phyloP scores from a whole-genome alignment of 2,888 invertebrate genomes.

The Chaetogeoica ovagalla region DNA sequence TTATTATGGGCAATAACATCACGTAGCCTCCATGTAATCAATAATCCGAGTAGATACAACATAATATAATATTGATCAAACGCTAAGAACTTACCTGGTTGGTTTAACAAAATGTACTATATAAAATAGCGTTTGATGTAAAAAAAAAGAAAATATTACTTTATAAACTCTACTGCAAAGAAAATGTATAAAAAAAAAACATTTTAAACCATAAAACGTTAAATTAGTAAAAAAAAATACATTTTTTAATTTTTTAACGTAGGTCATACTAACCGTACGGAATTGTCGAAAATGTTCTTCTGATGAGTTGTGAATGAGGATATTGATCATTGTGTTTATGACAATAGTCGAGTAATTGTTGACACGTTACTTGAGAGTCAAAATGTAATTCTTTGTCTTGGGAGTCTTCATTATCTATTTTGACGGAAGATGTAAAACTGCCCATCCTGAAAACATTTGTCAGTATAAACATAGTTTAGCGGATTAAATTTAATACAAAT shows the following conservation, averaged over 20 bases:
- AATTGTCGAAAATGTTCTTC: conserved; percentile 38
- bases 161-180: no score
- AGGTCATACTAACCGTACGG: conserved; percentile 25
- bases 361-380: conserved; percentile 57
- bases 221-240: no score
- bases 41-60: neutral
- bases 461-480: conserved; percentile 42
- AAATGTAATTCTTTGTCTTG: conserved; percentile 66
- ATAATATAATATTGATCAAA: neutral
- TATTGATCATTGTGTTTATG: conserved; percentile 26
- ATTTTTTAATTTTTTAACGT: neutral
- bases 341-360: conserved; percentile 59
- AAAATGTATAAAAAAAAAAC: no score
- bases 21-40: no score
- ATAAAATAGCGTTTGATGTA: no score
- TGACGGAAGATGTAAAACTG: conserved; percentile 71
- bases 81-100: neutral
- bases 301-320: conserved; percentile 33
- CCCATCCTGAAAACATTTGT: conserved; percentile 67
- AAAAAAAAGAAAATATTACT: no score
- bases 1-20: no score
- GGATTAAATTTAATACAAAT: neutral
- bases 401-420: conserved; percentile 67
- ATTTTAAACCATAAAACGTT: no score
- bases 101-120: neutral